These are phyloP conservation scores for Homalodisca vitripennis DNA, from an alignment of 1,140 invertebrate genomes.

Conservation along the genomic window DNA sequence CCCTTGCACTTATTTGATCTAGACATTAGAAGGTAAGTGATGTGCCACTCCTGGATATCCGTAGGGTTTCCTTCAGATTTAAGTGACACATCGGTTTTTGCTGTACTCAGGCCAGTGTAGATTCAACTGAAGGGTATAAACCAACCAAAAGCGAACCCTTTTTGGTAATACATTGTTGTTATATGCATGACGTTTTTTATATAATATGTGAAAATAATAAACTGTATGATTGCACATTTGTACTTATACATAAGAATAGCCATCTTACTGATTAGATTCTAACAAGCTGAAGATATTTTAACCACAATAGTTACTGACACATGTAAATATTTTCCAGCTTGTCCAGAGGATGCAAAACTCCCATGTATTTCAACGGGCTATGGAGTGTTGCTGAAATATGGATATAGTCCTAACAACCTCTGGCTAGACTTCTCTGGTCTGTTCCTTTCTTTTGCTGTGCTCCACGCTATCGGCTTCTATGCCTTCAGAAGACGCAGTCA, in stretches of 20 bases:
- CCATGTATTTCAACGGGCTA: constrained; percentile 47
- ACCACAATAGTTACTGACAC: neutral
- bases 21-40: too few species aligned
- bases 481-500: constrained; percentile 44
- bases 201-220: neutral
- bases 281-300: neutral
- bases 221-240: neutral
- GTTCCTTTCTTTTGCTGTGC: constrained; percentile 41
- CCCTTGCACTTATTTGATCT: too few species aligned
- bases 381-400: constrained; percentile 48
- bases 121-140: too few species aligned
- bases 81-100: too few species aligned
- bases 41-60: too few species aligned
- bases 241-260: neutral
- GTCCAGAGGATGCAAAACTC: constrained; percentile 43
- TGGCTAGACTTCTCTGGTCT: constrained; percentile 47
- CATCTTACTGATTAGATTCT: neutral
- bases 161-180: too few species aligned
- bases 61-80: too few species aligned
- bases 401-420: constrained; percentile 45
- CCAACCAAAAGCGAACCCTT: too few species aligned
- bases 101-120: too few species aligned
- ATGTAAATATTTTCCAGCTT: constrained; percentile 41
- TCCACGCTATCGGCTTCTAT: constrained; percentile 46
- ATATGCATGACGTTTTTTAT: too few species aligned